phyloP scores from a whole-genome alignment of 2,113 vertebrate species.

The Trichomycterus rosablanca region DNA sequence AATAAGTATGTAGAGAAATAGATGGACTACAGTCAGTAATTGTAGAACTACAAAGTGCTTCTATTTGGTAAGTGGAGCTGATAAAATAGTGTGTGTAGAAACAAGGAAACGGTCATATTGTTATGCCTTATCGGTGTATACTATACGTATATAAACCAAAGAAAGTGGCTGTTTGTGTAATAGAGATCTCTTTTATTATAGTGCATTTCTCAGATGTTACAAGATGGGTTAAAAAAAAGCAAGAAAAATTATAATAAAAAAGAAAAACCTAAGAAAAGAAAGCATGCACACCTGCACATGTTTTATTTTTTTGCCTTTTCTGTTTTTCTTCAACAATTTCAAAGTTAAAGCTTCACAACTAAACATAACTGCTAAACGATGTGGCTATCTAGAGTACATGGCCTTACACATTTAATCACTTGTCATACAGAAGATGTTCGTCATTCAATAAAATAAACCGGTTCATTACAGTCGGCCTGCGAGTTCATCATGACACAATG shows the following conservation, averaged over 20 bases:
- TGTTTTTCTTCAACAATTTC: conserved; percentile 48
- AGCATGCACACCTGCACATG: conserved; percentile 44
- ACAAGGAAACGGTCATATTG: too few species aligned
- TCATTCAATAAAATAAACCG: conserved; percentile 40
- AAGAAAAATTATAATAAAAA: conserved; percentile 43
- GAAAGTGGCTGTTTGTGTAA: conserved; percentile 43
- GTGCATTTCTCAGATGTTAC: conserved; percentile 71
- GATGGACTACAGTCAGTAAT: too few species aligned
- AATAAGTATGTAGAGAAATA: too few species aligned
- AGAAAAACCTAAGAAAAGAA: conserved; percentile 36
- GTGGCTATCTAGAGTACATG: conserved; percentile 55
- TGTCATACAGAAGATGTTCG: conserved; percentile 40
- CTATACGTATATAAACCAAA: too few species aligned
- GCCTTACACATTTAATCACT: conserved; percentile 55
- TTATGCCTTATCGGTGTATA: too few species aligned
- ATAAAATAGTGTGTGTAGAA: too few species aligned
- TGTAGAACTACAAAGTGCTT: too few species aligned
- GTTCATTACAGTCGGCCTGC: conserved; percentile 45
- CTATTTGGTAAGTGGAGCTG: too few species aligned
- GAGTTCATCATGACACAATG: conserved; percentile 34
- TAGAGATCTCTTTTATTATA: conserved; percentile 74
- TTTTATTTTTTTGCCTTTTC: conserved; percentile 44
- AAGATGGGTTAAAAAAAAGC: conserved; percentile 58
- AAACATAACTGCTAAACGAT: conserved; percentile 52
- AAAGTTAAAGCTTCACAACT: conserved; percentile 66